These are phyloP conservation scores for Merops nubicus DNA, from an alignment of 2,113 vertebrate genomes.

Conservation along the genomic window DNA sequence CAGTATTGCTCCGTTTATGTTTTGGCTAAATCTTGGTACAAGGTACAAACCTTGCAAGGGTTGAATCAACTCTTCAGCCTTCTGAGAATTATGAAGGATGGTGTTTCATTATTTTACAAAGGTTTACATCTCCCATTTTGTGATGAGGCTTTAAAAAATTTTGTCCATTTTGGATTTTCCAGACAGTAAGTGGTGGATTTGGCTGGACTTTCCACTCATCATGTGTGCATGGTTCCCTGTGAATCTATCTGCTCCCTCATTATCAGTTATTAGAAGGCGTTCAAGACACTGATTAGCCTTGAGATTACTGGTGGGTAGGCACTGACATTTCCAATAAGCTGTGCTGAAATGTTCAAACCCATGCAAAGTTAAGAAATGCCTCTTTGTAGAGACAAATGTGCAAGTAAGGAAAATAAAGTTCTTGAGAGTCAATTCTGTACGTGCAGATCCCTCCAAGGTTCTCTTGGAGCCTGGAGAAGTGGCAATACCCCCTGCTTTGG, in stretches of 20 bases:
- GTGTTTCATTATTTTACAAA: neutral
- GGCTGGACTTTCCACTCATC: neutral
- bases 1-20: neutral
- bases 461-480: neutral
- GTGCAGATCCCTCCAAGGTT: neutral
- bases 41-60: neutral
- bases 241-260: conserved; percentile 35
- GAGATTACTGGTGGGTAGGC: neutral
- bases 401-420: neutral
- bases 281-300: neutral
- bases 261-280: conserved; percentile 9
- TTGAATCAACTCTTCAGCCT: neutral
- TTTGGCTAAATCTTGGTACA: neutral
- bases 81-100: neutral
- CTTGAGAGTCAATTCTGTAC: accelerated
- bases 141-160: neutral
- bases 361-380: neutral
- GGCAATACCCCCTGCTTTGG: neutral
- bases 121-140: neutral
- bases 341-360: neutral
- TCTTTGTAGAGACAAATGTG: neutral
- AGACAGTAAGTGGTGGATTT: neutral
- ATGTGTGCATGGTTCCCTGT: neutral
- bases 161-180: neutral
- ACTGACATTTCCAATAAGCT: neutral